Base-by-base conservation (phyloP, 1,140 invertebrate species). In the Drosophila ambigua region DNA sequence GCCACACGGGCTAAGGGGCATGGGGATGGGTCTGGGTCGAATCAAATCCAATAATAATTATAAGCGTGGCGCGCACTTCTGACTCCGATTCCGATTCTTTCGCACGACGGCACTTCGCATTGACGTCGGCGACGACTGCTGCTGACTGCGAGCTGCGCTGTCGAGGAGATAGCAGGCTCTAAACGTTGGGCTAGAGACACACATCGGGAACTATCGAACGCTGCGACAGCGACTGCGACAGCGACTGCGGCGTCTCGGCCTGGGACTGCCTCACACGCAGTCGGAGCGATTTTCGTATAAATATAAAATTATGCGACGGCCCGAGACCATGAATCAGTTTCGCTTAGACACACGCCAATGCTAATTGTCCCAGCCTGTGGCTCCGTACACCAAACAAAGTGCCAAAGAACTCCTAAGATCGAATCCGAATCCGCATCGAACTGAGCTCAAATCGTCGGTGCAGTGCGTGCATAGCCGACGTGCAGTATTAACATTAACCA, bases 311-410 rank as follows among this genome's bases (percentile, higher is more conserved):
- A 83, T 83, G 79, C 76, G 79, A 49, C 59, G 46, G 62, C 51
- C 72, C 58, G 76, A 76, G 74, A 79, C 50, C 76, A 79, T 87
- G 83, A 87, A 88, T 87, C 83, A 87, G 83, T 87, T 71, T 89
- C 64, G 67, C 74, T 83, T 82, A 87, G 79, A 69, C 83, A 74
- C 83, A 87, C 83, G 79, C 83, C 83, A 87, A 87, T 88, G 78
- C 66, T 79, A 76, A 87, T 87, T 87, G 82, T 74, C 69, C 49
- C 63, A 24, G 76, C 20, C 41, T 31, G 68, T 55, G 63, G 66
- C 35, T 43, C 55, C 11, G 31, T 24, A 3, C 53, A n/a, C 26
- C 13, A 53, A 16, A 23, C 8, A 35, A 28, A 69, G 31, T 46
- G 52, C 51, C 4, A 55, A 46, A 26, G 6, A 45, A 24, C 16